These are phyloP conservation scores for Tiliacea citrago DNA, from an alignment of 2,888 invertebrate species.

Conservation along the genomic window DNA sequence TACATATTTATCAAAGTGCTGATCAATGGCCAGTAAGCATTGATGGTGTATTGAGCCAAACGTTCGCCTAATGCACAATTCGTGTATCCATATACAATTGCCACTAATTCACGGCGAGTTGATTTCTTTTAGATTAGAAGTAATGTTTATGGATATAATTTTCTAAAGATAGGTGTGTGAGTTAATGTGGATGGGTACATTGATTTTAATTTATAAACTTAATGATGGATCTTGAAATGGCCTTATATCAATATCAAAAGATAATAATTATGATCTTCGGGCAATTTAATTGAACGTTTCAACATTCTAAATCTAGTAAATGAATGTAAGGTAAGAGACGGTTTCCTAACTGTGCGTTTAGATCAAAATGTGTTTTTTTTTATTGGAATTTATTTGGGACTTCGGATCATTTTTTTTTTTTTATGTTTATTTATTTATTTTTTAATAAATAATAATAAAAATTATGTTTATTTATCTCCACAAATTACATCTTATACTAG, in stretches of 20 bases:
- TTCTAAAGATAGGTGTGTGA: constrained; percentile 17
- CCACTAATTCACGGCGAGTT: constrained; percentile 62
- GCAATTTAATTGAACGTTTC: not conserved
- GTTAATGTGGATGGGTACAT: constrained; percentile 8
- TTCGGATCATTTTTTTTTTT: too few species aligned
- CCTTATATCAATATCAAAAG: not conserved
- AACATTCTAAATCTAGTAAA: not conserved
- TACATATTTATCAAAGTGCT: constrained; percentile 27
- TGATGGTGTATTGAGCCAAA: constrained; percentile 63
- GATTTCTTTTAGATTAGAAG: constrained; percentile 26
- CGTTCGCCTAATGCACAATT: constrained; percentile 72
- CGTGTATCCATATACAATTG: constrained; percentile 74
- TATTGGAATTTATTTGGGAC: not conserved
- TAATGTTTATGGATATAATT: constrained; percentile 10
- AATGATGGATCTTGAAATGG: not conserved
- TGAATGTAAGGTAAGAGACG: not conserved
- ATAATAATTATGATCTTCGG: not conserved
- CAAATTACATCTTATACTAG: too few species aligned
- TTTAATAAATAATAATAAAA: too few species aligned
- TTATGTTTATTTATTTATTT: too few species aligned
- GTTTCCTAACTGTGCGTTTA: too few species aligned
- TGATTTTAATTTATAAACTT: constrained; percentile 22
- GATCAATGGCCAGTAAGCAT: constrained; percentile 54
- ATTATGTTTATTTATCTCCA: too few species aligned
- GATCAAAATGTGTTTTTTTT: not conserved